Evolutionary conservation across 2,888 invertebrate species (phyloP), one percentile per base, ranked within the genome.

Genomic region (Caenorhabditis panamensis): DNA sequence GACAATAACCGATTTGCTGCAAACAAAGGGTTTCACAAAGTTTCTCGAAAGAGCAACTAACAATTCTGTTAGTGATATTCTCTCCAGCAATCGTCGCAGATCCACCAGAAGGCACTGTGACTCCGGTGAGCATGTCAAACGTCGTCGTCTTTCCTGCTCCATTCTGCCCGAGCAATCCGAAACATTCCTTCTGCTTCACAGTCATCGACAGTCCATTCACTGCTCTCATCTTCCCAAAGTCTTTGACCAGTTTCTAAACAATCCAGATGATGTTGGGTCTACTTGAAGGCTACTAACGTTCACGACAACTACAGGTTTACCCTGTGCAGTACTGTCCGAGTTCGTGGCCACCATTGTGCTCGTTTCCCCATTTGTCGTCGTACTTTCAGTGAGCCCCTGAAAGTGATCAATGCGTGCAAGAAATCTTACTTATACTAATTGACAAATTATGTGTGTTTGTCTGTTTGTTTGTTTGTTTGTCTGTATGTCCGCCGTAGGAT

Each of bases 71-170:
- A 20, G 61, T 73, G 26, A 88, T 84, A 36, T 85, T 78, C 13
- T 81, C 68, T 28, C 86, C 85, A 22, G 62, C 73, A 31, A 89
- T 76, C 0, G 71, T 59, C 1, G 86, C 89, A n/a, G 54, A 31
- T 24, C 89, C 89, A 31, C 77, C 56, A 8, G 78, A 72, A 0
- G 87, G 73, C 6, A 84, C 49, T 13, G 67, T 37, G 20, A 71
- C 44, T 28, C 83, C 89, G 5, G 89, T 88, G 16, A 89, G 59
- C 51, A 89, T 89, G 61, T 88, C 83, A 73, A 89, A 89, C 6
- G 89, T 86, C 1, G 89, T 84, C 16, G 89, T 89, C 62, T 89
- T 89, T 24, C 89, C 89, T 20, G 89, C 88, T 53, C 84, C 84
- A 41, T 81, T 84, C 37, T 71, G 78, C 79, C 88, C 89, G 13